A percentile compares a stretch with the other conserved stretches of the same genome.
These are phyloP conservation scores for Acridotheres tristis DNA, from an alignment of 2,797 vertebrate genomes.

Conservation along the genomic window DNA sequence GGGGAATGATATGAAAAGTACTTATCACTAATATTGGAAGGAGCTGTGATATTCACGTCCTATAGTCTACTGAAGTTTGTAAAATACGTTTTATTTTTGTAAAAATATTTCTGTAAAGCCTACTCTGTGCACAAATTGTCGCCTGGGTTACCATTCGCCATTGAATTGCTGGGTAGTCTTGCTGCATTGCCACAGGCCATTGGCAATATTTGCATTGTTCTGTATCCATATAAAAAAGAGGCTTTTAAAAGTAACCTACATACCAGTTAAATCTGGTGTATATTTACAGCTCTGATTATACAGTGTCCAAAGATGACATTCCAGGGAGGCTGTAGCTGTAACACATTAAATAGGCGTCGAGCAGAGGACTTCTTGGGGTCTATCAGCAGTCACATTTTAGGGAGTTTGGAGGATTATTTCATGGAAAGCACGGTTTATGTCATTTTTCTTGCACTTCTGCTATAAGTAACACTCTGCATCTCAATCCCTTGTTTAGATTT, in stretches of 20 bases:
- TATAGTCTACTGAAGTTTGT: not conserved
- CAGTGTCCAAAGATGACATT: not conserved
- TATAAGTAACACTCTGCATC: not conserved
- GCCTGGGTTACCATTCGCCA: not conserved
- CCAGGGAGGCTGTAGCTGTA: not conserved
- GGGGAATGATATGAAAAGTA: rapidly evolving
- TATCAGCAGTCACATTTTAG: not conserved
- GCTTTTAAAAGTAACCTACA: constrained; percentile 5
- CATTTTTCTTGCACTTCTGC: not conserved
- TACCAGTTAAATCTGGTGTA: not conserved
- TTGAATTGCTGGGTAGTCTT: not conserved
- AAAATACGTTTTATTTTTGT: not conserved
- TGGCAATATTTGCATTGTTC: constrained; percentile 27
- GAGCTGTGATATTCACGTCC: not conserved
- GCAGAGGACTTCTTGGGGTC: not conserved
- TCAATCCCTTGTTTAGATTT: not conserved
- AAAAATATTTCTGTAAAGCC: not conserved
- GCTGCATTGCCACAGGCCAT: not conserved
- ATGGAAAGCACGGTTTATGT: not conserved
- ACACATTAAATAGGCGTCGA: not conserved
- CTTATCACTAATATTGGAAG: not conserved
- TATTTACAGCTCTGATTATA: constrained; percentile 3
- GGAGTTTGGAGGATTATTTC: not conserved
- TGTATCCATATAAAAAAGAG: not conserved
- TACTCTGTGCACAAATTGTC: not conserved